Conservation (phyloP, 2,797 vertebrate genomes). For the Crax fasciolata region DNA sequence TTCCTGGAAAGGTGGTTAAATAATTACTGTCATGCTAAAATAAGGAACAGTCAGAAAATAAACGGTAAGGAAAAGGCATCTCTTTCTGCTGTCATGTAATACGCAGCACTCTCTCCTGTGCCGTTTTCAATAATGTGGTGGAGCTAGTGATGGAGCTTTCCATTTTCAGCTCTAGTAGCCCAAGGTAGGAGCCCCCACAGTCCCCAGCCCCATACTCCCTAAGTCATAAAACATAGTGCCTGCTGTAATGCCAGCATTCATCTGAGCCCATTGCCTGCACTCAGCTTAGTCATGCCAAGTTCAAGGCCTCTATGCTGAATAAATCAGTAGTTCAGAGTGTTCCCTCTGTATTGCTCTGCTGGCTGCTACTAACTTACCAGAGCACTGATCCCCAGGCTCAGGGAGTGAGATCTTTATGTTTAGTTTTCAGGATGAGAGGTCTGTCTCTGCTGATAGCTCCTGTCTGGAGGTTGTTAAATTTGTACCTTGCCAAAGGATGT, state of each 20-base stretch:
- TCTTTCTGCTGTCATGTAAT: neutral
- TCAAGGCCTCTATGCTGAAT: conserved; percentile 35
- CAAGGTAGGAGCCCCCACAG: neutral
- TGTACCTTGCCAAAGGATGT: conserved; percentile 9
- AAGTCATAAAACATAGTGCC: neutral
- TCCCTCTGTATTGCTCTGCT: neutral
- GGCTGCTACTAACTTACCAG: neutral
- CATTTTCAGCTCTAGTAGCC: conserved; percentile 16
- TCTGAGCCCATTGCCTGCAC: conserved; percentile 14
- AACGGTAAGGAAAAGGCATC: neutral
- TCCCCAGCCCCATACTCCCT: neutral
- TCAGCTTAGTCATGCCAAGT: neutral
- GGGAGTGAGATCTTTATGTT: neutral
- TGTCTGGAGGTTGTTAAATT: conserved; percentile 22
- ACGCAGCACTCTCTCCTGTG: neutral
- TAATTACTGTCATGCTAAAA: conserved; percentile 34
- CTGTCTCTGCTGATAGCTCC: conserved; percentile 1
- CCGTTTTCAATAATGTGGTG: neutral
- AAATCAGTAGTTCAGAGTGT: neutral
- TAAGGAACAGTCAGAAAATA: neutral
- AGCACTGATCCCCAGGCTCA: conserved; percentile 25
- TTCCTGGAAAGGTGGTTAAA: conserved; percentile 32
- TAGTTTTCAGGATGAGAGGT: neutral
- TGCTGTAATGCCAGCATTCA: conserved; percentile 33
- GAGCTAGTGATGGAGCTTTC: neutral